Evolutionary conservation across 2,888 invertebrate species (phyloP).

Genomic region (Scrobipalpa atriplicella): DNA sequence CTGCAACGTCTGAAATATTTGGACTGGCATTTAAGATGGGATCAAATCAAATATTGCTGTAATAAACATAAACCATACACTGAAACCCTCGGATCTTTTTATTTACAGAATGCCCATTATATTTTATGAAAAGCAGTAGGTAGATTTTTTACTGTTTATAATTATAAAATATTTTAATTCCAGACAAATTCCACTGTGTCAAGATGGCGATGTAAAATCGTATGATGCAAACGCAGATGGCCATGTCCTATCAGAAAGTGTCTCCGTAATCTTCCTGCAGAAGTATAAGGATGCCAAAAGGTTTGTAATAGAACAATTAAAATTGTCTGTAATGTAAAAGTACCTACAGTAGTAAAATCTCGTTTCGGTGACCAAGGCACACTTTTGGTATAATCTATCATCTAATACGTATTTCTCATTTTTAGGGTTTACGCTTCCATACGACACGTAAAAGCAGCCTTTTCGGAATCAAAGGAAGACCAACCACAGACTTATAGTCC

Average conservation of each 20-base stretch:
- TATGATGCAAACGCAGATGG: slow-evolving; percentile 90
- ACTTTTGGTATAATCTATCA: no score
- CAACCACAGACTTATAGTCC: slow-evolving; percentile 20
- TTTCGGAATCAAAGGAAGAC: neutral
- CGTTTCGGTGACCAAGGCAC: no score
- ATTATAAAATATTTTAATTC: neutral
- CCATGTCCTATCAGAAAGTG: slow-evolving; percentile 86
- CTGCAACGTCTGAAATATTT: no score
- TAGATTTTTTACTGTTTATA: neutral
- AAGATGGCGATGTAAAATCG: slow-evolving; percentile 89
- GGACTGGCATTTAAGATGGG: no score
- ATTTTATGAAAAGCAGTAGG: no score
- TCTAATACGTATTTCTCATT: no score
- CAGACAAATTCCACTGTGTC: slow-evolving; percentile 72
- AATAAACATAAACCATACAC: no score
- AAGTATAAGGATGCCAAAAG: slow-evolving; percentile 59
- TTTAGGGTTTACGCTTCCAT: slow-evolving; percentile 20
- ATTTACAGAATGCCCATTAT: no score
- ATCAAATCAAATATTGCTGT: no score
- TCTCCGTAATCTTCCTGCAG: slow-evolving; percentile 84
- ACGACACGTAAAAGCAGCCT: neutral
- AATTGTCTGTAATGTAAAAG: no score
- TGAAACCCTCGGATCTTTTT: no score
- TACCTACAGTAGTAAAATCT: no score
- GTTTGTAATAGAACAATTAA: slow-evolving; percentile 5